Conservation (phyloP, 2,888 invertebrate species). For the Scotopteryx bipunctaria region DNA sequence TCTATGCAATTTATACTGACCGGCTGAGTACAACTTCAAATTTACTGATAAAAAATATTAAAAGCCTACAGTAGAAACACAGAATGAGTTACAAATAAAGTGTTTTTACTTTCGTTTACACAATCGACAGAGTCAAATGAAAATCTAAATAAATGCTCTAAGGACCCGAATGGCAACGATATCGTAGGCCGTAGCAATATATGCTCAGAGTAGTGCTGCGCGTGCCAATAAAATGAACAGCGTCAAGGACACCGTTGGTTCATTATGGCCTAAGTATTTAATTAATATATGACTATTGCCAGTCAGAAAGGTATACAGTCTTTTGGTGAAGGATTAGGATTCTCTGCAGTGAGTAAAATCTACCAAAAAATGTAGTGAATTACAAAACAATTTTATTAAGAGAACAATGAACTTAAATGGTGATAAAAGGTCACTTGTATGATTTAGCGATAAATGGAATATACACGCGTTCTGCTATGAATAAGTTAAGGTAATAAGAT, state of each 20-base stretch:
- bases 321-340: slow-evolving; percentile 16
- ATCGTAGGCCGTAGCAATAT: slow-evolving; percentile 8
- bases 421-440: slow-evolving; percentile 18
- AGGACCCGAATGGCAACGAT: neutral
- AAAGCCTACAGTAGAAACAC: neutral
- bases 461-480: slow-evolving; percentile 24
- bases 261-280: slow-evolving; percentile 21
- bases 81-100: neutral
- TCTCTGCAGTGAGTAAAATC: slow-evolving; percentile 20
- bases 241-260: slow-evolving; percentile 12
- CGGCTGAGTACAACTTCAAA: slow-evolving; percentile 1
- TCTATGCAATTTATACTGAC: slow-evolving; percentile 3
- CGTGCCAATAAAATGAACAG: slow-evolving; percentile 6
- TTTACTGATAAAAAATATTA: slow-evolving; percentile 4
- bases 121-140: slow-evolving; percentile 3
- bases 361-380: too few relatives aligned
- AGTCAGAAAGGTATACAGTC: slow-evolving; percentile 13
- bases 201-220: slow-evolving; percentile 4
- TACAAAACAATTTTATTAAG: too few relatives aligned
- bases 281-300: slow-evolving; percentile 29
- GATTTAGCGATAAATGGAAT: slow-evolving; percentile 18
- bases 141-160: slow-evolving; percentile 1
- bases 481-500: slow-evolving; percentile 32
- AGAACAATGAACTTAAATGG: neutral
- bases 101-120: slow-evolving; percentile 6